A percentile compares a stretch with the other conserved stretches of the same genome.
Evolutionary conservation across 2,797 vertebrate genomes (phyloP).

Genomic region (Hylomyscus alleni): DNA sequence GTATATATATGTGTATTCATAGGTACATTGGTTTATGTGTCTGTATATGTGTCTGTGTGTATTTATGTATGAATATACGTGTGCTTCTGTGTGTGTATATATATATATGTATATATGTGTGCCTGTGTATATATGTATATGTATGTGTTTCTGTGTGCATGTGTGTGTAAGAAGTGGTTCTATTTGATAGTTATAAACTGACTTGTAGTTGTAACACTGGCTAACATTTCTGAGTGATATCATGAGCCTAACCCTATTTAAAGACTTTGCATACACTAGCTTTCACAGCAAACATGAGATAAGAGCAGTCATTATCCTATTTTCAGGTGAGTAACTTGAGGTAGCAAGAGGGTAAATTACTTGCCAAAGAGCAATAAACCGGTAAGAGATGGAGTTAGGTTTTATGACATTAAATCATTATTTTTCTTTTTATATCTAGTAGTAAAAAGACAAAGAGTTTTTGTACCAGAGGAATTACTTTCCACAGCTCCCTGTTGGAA

Average conservation of each 20-base stretch:
- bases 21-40: neutral
- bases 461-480: slow-evolving; percentile 31
- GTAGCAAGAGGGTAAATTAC: slow-evolving; percentile 32
- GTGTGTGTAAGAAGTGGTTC: neutral
- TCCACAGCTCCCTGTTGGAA: slow-evolving; percentile 36
- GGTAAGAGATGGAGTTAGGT: slow-evolving; percentile 45
- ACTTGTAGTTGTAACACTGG: neutral
- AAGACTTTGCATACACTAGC: slow-evolving; percentile 55
- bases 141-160: neutral
- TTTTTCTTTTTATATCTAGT: slow-evolving; percentile 44
- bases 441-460: slow-evolving; percentile 54
- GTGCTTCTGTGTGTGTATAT: neutral
- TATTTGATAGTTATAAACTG: neutral
- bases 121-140: neutral
- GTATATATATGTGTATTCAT: neutral
- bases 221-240: neutral
- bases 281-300: neutral
- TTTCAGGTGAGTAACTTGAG: slow-evolving; percentile 46
- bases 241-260: neutral
- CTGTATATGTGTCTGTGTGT: too few relatives aligned
- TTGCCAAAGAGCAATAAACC: slow-evolving; percentile 51
- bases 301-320: slow-evolving; percentile 12
- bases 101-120: neutral
- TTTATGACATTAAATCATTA: slow-evolving; percentile 44
- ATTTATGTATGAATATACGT: neutral